These are phyloP conservation scores for Talpa occidentalis DNA, from an alignment of 2,113 vertebrate genomes.

Conservation along the genomic window DNA sequence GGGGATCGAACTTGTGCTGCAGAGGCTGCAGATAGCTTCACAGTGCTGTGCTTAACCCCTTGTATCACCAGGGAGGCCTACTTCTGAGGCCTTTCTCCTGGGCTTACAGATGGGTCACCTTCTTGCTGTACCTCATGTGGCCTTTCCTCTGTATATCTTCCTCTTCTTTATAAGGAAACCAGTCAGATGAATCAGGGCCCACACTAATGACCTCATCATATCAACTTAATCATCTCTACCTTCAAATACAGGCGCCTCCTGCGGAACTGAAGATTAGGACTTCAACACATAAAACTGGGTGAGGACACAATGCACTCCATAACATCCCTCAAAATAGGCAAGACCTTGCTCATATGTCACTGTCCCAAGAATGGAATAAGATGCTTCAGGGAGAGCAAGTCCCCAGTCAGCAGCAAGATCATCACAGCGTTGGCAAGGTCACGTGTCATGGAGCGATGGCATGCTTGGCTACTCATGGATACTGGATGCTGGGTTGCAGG, in stretches of 20 bases:
- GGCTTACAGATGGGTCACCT: too few species aligned
- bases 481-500: too few species aligned
- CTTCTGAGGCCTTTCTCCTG: not conserved
- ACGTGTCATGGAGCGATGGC: not conserved
- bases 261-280: not conserved
- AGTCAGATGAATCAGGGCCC: not conserved
- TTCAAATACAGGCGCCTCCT: not conserved
- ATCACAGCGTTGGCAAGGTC: not conserved
- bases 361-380: not conserved
- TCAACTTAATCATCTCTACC: not conserved
- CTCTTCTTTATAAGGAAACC: not conserved
- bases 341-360: not conserved
- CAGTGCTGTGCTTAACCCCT: too few species aligned
- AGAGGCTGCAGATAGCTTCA: too few species aligned
- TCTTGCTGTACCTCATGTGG: fast-evolving
- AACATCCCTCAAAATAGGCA: not conserved
- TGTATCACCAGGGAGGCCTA: too few species aligned
- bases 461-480: too few species aligned
- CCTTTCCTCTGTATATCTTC: not conserved
- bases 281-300: not conserved
- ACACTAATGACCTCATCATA: not conserved
- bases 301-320: not conserved
- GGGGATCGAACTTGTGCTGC: too few species aligned
- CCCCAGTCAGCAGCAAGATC: not conserved
- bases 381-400: fast-evolving